These are phyloP conservation scores for Periophthalmus magnuspinnatus DNA, from an alignment of 2,797 vertebrate species.

Conservation along the genomic window DNA sequence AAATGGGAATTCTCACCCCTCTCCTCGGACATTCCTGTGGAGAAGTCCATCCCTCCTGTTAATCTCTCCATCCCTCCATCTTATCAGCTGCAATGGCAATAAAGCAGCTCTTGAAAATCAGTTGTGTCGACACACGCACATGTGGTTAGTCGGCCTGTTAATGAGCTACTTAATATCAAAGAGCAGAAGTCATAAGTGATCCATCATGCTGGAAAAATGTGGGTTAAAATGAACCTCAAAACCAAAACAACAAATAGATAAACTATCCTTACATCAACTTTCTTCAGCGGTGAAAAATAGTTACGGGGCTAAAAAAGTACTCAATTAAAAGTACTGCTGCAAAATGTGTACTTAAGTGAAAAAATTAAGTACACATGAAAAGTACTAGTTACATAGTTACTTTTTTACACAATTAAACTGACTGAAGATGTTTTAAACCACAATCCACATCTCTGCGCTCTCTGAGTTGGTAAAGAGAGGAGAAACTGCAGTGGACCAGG, in stretches of 20 bases:
- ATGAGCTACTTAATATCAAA: constrained; percentile 11
- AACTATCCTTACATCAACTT: constrained; percentile 5
- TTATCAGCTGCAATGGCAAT: constrained; percentile 72
- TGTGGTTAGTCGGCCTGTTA: constrained; percentile 31
- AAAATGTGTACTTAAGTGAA: too few species aligned
- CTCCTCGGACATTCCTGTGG: constrained; percentile 63
- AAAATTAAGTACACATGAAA: too few species aligned
- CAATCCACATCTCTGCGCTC: too few species aligned
- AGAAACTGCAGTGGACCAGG: too few species aligned
- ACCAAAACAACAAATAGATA: constrained; percentile 1
- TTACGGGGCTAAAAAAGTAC: too few species aligned
- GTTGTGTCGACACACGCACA: constrained; percentile 3
- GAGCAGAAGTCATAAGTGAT: constrained; percentile 8
- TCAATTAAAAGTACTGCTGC: too few species aligned
- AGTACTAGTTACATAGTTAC: too few species aligned
- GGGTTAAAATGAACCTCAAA: constrained; percentile 16
- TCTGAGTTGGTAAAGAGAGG: too few species aligned
- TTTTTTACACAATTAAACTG: too few species aligned
- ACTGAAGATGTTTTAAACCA: too few species aligned
- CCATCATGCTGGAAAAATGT: constrained; percentile 2
- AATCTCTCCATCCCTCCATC: constrained; percentile 89
- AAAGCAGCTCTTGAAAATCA: constrained; percentile 20
- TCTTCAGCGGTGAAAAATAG: too few species aligned
- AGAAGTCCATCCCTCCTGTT: constrained; percentile 75
- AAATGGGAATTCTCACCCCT: constrained; percentile 68